Evolutionary conservation across 2,113 vertebrate genomes (phyloP), one percentile per base, ranked within the genome.

Genomic region (Muscicapa adusta): DNA sequence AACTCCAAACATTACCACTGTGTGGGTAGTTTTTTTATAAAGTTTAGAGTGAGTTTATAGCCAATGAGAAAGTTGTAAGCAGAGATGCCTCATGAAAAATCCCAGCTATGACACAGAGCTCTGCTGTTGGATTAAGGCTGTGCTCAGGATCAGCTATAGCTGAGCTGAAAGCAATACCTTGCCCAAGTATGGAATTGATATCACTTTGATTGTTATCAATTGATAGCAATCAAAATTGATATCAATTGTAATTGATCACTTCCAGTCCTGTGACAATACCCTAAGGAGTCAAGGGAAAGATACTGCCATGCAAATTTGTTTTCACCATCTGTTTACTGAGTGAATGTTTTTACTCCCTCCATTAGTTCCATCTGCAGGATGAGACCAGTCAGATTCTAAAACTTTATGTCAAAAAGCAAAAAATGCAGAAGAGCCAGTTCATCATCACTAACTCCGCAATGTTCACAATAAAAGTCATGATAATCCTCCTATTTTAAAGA

Each of bases 291-390:
- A 78, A 56, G 84, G 76, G 87, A 67, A 77, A 60, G 51, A 87
- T 23, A 38, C 7, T 71, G 68, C 73, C 56, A 48, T 62, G 51
- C 34, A 87, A 74, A 89, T 60, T 47, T 57, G 26, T 77, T 88
- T 89, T 61, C 26, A 73, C 67, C 75, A 80, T 85, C 74, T 93
- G 67, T 73, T 88, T 86, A 43, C 53, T 77, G 58, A 5, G 5
- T 56, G 93, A 84, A 80, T 84, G 81, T 80, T 93, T 91, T 93
- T 74, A 77, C 28, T 90, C 48, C 47, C 47, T 88, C 75, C 34
- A 56, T 84, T 85, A 83, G 72, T 66, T 74, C 85, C 75, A 66
- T 65, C 82, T 95, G 71, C 63, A 93, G 85, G 67, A 88, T 70
- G 53, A 63, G 74, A 61, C 51, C 65, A 83, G 62, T 76, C 68